Conservation (phyloP, 2,888 invertebrate genomes). For the Aphidius colemani region DNA sequence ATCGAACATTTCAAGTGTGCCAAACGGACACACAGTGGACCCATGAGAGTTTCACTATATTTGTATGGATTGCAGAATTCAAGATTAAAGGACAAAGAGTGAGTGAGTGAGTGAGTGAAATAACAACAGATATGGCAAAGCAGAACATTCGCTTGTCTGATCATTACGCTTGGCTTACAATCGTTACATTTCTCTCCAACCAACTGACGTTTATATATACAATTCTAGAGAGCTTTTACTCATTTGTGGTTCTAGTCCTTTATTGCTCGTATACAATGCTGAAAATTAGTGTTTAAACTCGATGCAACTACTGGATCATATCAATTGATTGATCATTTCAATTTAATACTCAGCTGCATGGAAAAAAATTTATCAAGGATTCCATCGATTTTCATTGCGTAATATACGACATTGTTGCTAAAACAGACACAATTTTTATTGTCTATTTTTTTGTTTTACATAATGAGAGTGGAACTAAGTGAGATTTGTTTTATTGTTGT, state of each 20-base stretch:
- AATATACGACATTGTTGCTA: no score
- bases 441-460: no score
- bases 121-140: no score
- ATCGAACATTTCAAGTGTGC: conserved; percentile 21
- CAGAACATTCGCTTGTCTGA: conserved; percentile 16
- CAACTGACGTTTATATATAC: conserved; percentile 13
- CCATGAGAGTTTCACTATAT: not conserved
- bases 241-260: conserved; percentile 12
- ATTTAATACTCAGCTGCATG: no score
- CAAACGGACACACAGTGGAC: conserved; percentile 9
- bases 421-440: no score
- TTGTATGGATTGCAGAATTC: not conserved
- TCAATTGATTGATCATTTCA: no score
- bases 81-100: not conserved
- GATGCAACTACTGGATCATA: not conserved
- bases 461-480: no score
- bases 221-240: conserved; percentile 17
- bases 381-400: no score
- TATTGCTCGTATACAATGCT: conserved; percentile 9
- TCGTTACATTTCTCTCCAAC: conserved; percentile 18
- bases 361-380: no score
- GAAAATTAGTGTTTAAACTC: conserved; percentile 23
- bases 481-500: no score
- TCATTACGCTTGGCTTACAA: conserved; percentile 22
- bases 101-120: conserved; percentile 9